Evolutionary conservation across 2,888 invertebrate species (phyloP), one percentile per base, ranked within the genome.

Genomic region (Stenodera caucasica): DNA sequence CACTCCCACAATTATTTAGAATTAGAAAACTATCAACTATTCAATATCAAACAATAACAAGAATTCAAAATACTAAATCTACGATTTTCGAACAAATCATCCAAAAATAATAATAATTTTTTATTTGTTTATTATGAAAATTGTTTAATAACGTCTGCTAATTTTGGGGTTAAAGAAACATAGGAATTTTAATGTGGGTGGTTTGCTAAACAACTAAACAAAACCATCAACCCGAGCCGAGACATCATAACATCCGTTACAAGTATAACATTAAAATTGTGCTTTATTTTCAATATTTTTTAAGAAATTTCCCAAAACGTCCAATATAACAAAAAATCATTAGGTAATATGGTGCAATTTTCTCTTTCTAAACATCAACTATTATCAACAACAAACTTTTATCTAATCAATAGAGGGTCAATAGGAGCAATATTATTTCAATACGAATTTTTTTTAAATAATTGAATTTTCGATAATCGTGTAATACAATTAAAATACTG

Each of bases 141-240:
- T 40, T 40, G 40, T 40, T 40, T 61, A 61, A 61, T 61, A 57
- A 30, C 54, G 68, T 68, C 67, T 64, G 62, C 64, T 69, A 68
- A 70, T 69, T 69, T 63, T 66, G 64, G 70, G 70, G 70, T 67
- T 70, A 69, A 67, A 65, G 69, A 69, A 69, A 68, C 68, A 60
- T 55, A 63, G 67, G 67, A 68, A 70, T 67, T 58, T 63, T 69
- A 67, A 69, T 69, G 70, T 70, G 70, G 70, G 70, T 69, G 70
- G 67, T 65, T 64, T 63, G 60, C 65, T 45, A 66, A 70, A 67
- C 65, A 70, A 70, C 68, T 67, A 70, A 70, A 64, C 68, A 67
- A 70, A 70, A 64, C 67, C 45, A 45, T 45, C 45, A 45, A 45
- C 45, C 45, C 45, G 45, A 45, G 67, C 66, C 66, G 60, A 70